Percentiles rank a stretch among this genome's conserved stretches.
These are phyloP conservation scores for Trichopria drosophilae DNA, from an alignment of 2,888 invertebrate species.

Conservation along the genomic window DNA sequence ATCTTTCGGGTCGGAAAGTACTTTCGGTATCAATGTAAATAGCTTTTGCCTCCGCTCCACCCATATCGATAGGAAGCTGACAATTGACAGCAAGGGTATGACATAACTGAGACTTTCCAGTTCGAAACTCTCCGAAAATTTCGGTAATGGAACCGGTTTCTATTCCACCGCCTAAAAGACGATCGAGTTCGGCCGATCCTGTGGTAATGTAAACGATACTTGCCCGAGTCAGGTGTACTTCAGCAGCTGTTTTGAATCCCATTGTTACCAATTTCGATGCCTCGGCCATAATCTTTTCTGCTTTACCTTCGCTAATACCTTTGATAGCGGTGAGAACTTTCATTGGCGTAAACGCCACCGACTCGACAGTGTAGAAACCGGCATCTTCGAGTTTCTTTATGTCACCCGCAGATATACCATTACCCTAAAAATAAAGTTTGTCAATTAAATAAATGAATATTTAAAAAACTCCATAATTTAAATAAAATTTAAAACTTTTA, in stretches of 20 bases:
- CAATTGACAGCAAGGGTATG: conserved; percentile 97
- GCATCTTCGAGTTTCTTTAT: conserved; percentile 91
- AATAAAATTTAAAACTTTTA: conserved; percentile 3
- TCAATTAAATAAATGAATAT: conserved; percentile 9
- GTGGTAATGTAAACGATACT: conserved; percentile 95
- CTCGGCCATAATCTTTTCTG: conserved; percentile 88
- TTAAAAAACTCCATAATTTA: background rate
- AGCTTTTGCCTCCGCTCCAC: conserved; percentile 99
- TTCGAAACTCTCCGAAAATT: conserved; percentile 97
- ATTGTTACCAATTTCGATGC: conserved; percentile 93
- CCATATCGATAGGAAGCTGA: conserved; percentile 94
- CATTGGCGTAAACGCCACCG: conserved; percentile 93
- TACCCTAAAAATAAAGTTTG: conserved; percentile 77
- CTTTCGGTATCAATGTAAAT: conserved; percentile 98
- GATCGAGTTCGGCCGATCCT: conserved; percentile 91
- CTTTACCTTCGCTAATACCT: conserved; percentile 97
- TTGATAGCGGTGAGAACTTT: conserved; percentile 86
- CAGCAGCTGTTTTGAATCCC: conserved; percentile 98
- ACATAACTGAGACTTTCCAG: conserved; percentile 96
- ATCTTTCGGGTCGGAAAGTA: conserved; percentile 93
- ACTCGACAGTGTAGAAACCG: conserved; percentile 93
- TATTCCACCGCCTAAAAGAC: conserved; percentile 90
- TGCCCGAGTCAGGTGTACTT: conserved; percentile 91
- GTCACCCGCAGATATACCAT: conserved; percentile 88
- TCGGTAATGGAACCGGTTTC: conserved; percentile 99